Evolutionary conservation across 1,140 invertebrate genomes (phyloP), one percentile per base, ranked within the genome.

Genomic region (Microplitis mediator): DNA sequence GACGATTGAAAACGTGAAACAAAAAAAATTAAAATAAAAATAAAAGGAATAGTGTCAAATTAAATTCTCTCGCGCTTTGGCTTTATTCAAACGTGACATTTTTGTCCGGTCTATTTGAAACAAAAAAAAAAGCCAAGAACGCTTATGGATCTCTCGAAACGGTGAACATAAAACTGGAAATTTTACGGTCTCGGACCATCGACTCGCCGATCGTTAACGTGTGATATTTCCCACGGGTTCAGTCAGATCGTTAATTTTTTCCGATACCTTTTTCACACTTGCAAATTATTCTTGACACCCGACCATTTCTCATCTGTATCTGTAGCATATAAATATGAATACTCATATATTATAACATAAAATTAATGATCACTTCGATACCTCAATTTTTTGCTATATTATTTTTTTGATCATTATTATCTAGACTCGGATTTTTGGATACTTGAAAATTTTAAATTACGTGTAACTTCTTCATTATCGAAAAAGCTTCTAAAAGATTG

Each of bases 111-210:
- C 31, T 14, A 51, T 31, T 32, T 51, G 39, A 66, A 66, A 45
- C 3, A 31, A 23, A 45, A 45, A 66, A 45, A 13, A 31, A 4
- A 32, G 23, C 16, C 32, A 63, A 62, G 52, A 63, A 63, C 69
- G 60, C 69, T 63, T 63, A 71, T 63, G 60, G 34, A 35, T 71
- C 31, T 64, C 34, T 61, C 9, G 58, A 63, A 60, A 63, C 16
- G 4, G 52, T 45, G 52, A 64, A 63, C 51, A 71, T 71, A 34
- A 61, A 70, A 70, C 69, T 60, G 63, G 63, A 36, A 62, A 71
- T 64, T 71, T 39, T 3, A 64, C 39, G 62, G 69, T 70, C 36
- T 31, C n/a, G 23, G 69, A 39, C 34, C 14, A 31, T 54, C 31
- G 58, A 16, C n/a, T 61, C 23, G 60, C 60, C 58, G 36, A 70